These are phyloP conservation scores for Anguilla japonica DNA, from an alignment of 2,113 vertebrate species.

Conservation along the genomic window DNA sequence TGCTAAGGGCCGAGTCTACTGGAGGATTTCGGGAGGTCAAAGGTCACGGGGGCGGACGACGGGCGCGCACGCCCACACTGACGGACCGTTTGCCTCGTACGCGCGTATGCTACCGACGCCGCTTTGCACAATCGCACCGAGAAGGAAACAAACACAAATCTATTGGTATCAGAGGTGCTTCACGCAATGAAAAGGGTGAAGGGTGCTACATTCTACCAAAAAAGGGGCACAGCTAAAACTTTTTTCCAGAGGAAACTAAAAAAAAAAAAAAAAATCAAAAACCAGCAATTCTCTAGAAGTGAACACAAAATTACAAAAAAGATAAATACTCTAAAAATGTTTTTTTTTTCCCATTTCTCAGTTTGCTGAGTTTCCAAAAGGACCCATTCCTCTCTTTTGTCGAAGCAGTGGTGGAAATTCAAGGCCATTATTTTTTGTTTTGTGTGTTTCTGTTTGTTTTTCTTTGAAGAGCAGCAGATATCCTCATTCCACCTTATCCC, in stretches of 20 bases:
- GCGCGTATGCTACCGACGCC: slow-evolving; percentile 84
- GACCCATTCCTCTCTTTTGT: slow-evolving; percentile 69
- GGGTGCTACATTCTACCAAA: slow-evolving; percentile 87
- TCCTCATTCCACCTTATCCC: slow-evolving; percentile 70
- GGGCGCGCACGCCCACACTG: slow-evolving; percentile 64
- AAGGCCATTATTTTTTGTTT: slow-evolving; percentile 75
- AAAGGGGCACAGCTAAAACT: slow-evolving; percentile 70
- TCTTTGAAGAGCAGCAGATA: slow-evolving; percentile 81
- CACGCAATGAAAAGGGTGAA: slow-evolving; percentile 74
- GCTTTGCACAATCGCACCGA: slow-evolving; percentile 91
- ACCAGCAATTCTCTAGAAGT: slow-evolving; percentile 51
- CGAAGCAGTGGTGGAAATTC: slow-evolving; percentile 77
- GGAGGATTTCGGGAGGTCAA: slow-evolving; percentile 49
- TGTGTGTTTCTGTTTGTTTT: slow-evolving; percentile 52
- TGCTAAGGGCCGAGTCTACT: slow-evolving; percentile 78
- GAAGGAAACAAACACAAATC: slow-evolving; percentile 69
- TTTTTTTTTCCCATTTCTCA: slow-evolving; percentile 64
- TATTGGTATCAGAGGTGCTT: slow-evolving; percentile 84
- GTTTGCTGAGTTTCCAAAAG: slow-evolving; percentile 71
- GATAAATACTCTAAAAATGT: slow-evolving; percentile 74
- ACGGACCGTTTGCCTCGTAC: slow-evolving; percentile 79
- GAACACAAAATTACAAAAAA: slow-evolving; percentile 54
- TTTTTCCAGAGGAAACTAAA: slow-evolving; percentile 61
- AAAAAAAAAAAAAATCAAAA: slow-evolving; percentile 43
- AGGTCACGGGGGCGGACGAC: slow-evolving; percentile 59